Conservation (phyloP, 2,113 vertebrate species). For the Halcyon malimbica region DNA sequence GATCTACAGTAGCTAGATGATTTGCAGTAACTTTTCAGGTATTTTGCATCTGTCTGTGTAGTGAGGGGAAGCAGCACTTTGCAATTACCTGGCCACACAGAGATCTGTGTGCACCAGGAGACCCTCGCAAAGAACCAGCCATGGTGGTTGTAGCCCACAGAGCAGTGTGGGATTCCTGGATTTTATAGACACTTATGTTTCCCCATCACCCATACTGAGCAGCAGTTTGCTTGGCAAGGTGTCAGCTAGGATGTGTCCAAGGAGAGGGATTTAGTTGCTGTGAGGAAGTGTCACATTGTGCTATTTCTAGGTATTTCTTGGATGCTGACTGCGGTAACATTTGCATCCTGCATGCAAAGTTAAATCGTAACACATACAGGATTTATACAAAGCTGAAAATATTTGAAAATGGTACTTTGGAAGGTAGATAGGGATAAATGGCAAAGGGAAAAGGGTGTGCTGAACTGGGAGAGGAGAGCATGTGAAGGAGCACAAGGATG, state of each 20-base stretch:
- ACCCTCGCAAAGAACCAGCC: neutral
- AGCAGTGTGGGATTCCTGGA: neutral
- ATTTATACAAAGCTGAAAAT: neutral
- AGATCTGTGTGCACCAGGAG: neutral
- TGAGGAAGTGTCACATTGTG: neutral
- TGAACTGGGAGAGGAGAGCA: neutral
- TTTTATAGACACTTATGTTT: neutral
- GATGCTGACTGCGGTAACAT: neutral
- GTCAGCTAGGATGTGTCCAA: neutral
- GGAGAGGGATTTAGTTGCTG: neutral
- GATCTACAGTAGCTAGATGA: slow-evolving; percentile 18
- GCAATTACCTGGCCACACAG: neutral
- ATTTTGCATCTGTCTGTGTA: slow-evolving; percentile 21
- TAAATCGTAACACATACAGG: neutral
- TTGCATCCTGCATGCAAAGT: neutral
- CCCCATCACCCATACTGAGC: neutral
- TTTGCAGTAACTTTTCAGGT: slow-evolving; percentile 23
- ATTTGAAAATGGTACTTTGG: neutral
- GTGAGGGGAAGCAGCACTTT: neutral
- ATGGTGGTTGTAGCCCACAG: neutral
- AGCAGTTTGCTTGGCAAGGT: neutral
- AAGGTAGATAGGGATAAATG: neutral
- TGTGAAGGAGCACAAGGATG: neutral
- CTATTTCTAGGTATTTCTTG: neutral
- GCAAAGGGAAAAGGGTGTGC: neutral